A percentile compares a stretch with the other conserved stretches of the same genome.
Conservation (phyloP, 2,113 vertebrate genomes). For the Salvelinus namaycush region DNA sequence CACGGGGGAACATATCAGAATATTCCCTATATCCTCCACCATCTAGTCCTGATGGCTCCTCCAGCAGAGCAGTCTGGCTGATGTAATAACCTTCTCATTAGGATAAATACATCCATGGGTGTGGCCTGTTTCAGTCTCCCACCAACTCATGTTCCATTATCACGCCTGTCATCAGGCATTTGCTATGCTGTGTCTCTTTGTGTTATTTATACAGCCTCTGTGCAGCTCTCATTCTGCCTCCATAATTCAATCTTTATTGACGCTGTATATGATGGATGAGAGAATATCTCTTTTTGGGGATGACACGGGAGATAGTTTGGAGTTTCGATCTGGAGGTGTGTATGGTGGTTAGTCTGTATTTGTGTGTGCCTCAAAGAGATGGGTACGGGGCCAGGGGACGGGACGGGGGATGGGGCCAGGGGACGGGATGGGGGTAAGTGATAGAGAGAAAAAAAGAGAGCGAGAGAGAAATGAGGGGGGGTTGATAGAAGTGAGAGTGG, state of each 20-base stretch:
- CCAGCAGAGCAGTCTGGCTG: constrained; percentile 44
- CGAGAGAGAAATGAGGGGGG: background rate
- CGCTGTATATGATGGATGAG: background rate
- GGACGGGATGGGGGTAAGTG: constrained; percentile 15
- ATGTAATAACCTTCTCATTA: constrained; percentile 65
- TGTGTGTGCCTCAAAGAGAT: background rate
- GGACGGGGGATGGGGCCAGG: background rate
- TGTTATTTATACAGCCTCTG: constrained; percentile 48
- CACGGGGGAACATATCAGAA: background rate
- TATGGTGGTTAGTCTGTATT: constrained; percentile 10
- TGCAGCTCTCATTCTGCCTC: constrained; percentile 29
- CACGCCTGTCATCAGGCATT: constrained; percentile 58
- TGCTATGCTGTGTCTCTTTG: constrained; percentile 53
- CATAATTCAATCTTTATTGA: constrained; percentile 37
- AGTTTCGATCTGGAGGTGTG: constrained; percentile 14
- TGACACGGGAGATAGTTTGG: background rate
- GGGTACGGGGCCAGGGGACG: background rate
- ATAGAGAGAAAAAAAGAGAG: background rate
- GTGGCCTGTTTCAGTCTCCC: constrained; percentile 60
- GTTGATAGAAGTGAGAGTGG: constrained; percentile 65
- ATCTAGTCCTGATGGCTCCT: constrained; percentile 45
- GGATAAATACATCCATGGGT: constrained; percentile 62
- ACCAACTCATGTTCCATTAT: constrained; percentile 67
- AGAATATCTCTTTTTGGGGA: background rate
- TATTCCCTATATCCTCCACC: constrained; percentile 48